These are phyloP conservation scores for Sepiola atlantica DNA, from an alignment of 2,888 invertebrate species.

Conservation along the genomic window DNA sequence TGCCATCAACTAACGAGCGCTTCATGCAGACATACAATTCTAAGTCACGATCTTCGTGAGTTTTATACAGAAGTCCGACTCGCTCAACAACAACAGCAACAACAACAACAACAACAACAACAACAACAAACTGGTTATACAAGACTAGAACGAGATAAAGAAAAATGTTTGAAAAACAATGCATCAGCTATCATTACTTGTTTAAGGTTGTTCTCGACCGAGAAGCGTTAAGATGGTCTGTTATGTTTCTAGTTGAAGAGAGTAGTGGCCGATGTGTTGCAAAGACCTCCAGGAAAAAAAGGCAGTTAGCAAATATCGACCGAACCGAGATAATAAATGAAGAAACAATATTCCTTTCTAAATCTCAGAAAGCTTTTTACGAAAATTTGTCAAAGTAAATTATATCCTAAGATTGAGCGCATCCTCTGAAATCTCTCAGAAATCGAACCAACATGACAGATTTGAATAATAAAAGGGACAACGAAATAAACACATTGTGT, in stretches of 20 bases:
- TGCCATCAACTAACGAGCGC: too few species aligned
- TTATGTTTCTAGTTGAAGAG: background rate
- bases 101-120: too few species aligned
- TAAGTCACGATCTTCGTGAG: too few species aligned
- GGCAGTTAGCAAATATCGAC: background rate
- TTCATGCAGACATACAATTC: too few species aligned
- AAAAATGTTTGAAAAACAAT: too few species aligned
- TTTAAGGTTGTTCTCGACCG: background rate
- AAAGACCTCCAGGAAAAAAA: background rate
- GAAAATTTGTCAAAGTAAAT: slow-evolving; percentile 32
- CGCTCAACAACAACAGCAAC: too few species aligned
- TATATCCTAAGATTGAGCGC: background rate
- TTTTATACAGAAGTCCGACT: too few species aligned
- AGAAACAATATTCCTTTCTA: background rate
- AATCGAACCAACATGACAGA: slow-evolving; percentile 32
- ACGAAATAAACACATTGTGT: background rate
- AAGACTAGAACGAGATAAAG: too few species aligned
- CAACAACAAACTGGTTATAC: too few species aligned
- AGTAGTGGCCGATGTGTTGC: background rate
- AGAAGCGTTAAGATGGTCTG: background rate
- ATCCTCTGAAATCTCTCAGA: background rate
- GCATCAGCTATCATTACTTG: too few species aligned
- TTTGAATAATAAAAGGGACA: background rate
- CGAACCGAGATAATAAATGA: background rate
- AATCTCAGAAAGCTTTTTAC: background rate